These are phyloP conservation scores for Jordanella pulchra DNA, from an alignment of 2,797 vertebrate species.

Conservation along the genomic window DNA sequence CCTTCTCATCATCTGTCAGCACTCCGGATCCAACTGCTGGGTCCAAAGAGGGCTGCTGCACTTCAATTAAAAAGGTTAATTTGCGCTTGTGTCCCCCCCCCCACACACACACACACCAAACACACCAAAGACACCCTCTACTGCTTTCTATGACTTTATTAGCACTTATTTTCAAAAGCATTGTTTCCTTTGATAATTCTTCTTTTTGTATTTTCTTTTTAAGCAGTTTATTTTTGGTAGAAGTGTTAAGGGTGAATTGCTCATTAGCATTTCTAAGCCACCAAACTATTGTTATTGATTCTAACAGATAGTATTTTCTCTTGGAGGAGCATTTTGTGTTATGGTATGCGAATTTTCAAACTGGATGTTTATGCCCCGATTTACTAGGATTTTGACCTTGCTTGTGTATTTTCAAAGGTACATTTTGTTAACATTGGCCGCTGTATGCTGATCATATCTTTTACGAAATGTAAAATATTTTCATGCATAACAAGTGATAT, in stretches of 20 bases:
- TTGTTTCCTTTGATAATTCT: conserved; percentile 24
- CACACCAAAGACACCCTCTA: too few species aligned
- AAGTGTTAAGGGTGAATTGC: conserved; percentile 11
- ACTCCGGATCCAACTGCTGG: conserved; percentile 75
- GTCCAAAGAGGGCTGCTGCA: conserved; percentile 75
- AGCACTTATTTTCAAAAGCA: conserved; percentile 56
- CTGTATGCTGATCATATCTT: background rate
- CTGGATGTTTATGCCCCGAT: background rate
- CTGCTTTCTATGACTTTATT: conserved; percentile 69
- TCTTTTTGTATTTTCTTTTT: conserved; percentile 17
- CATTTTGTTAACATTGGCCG: background rate
- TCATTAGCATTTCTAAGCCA: conserved; percentile 22
- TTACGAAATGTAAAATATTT: background rate
- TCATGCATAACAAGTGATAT: background rate
- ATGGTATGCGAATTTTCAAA: conserved; percentile 2
- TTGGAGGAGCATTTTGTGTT: conserved; percentile 17
- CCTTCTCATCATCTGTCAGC: conserved; percentile 82
- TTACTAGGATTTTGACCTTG: background rate
- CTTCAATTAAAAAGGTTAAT: conserved; percentile 83
- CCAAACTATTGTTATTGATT: conserved; percentile 19
- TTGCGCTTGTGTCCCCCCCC: conserved; percentile 61
- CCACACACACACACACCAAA: too few species aligned
- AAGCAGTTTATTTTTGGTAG: conserved; percentile 13
- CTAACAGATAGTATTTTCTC: conserved; percentile 15
- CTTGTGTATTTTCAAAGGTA: background rate